phyloP scores from a whole-genome alignment of 2,113 vertebrate species.

The Corydoras maculifer region DNA sequence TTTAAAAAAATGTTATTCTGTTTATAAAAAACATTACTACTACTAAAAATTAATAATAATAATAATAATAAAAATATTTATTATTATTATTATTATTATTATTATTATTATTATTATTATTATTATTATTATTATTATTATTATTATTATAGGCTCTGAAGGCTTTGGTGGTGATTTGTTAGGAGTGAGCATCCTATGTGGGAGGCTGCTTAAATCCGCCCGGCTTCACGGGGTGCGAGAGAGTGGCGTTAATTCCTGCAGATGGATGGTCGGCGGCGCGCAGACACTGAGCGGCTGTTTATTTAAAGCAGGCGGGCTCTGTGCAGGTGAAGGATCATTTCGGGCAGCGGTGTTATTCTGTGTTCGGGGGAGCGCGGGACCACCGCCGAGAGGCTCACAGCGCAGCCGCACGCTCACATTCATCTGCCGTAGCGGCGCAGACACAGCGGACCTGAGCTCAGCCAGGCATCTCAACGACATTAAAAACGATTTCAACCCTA shows the following conservation, averaged over 20 bases:
- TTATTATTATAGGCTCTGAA: no score
- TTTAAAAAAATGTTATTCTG: no score
- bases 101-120: no score
- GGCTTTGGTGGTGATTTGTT: no score
- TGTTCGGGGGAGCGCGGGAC: background rate
- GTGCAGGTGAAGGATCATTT: background rate
- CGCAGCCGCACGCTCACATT: background rate
- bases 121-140: no score
- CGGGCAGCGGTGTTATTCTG: background rate
- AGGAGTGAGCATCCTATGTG: background rate
- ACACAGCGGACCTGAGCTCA: no score
- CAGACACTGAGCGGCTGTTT: background rate
- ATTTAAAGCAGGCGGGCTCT: background rate
- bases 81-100: no score
- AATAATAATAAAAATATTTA: no score
- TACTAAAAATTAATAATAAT: no score
- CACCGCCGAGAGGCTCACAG: background rate
- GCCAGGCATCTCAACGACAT: no score
- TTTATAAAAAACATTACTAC: no score
- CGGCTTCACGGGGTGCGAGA: background rate
- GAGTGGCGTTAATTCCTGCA: slow-evolving; percentile 53
- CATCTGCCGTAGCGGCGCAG: background rate
- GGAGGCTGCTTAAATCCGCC: slow-evolving; percentile 21
- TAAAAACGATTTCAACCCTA: no score
- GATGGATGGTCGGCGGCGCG: slow-evolving; percentile 61